These are phyloP conservation scores for Chitala chitala DNA, from an alignment of 2,113 vertebrate species.

Conservation along the genomic window DNA sequence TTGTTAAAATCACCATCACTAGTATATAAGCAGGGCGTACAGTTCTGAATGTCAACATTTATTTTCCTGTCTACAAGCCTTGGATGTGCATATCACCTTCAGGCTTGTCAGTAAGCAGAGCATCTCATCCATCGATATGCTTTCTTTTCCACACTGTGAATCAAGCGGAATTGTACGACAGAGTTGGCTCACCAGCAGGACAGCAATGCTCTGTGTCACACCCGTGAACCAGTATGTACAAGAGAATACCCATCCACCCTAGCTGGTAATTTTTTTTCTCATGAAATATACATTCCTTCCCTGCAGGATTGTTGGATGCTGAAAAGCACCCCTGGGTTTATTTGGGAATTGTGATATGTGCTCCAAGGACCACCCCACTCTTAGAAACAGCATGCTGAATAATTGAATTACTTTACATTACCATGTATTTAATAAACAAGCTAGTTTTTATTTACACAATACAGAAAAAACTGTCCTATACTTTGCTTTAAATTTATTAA, in stretches of 20 bases:
- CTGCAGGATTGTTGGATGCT: background rate
- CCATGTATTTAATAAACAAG: too few relatives aligned
- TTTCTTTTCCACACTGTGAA: slow-evolving; percentile 5
- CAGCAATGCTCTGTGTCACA: background rate
- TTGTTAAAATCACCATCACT: too few relatives aligned
- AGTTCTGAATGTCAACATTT: too few relatives aligned
- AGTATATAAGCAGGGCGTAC: too few relatives aligned
- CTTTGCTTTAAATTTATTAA: too few relatives aligned
- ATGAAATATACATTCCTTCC: background rate
- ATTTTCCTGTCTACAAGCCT: background rate
- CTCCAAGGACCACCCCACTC: background rate
- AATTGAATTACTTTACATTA: too few relatives aligned
- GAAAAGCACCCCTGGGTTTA: background rate
- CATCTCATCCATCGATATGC: background rate
- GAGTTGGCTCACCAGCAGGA: background rate
- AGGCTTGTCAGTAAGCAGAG: slow-evolving; percentile 20
- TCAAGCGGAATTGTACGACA: background rate
- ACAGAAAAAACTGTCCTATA: too few relatives aligned
- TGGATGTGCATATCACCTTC: background rate
- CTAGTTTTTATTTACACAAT: too few relatives aligned
- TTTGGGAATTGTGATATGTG: background rate
- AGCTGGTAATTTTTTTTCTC: background rate
- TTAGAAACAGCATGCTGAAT: background rate
- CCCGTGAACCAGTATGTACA: background rate
- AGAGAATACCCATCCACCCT: background rate